Base-by-base conservation (phyloP, 2,888 invertebrate species). In the Caenorhabditis imperialis region DNA sequence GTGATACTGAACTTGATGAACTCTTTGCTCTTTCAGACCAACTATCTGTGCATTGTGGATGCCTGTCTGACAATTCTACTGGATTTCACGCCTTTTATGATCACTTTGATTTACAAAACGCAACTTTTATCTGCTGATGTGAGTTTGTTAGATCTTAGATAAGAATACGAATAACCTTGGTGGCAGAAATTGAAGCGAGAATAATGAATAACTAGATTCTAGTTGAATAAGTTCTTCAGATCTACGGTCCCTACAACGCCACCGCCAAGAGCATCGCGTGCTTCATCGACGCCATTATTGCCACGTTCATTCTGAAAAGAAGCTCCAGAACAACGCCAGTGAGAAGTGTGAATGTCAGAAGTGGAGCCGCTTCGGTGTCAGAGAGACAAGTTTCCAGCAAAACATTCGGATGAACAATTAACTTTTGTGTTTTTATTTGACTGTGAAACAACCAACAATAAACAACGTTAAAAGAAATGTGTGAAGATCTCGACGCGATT, bases 31-130 rank as follows among this genome's bases (percentile, higher is more conserved):
- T n/a, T 63, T 54, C 47, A 63, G 63, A 63, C 63, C 3, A 63
- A 63, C 54, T 63, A 63, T 47, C 40, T 63, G 30, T 63, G 63
- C 63, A 54, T 63, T 38, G 63, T 54, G 23, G 63, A 63, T 33
- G 63, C 63, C n/a, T 47, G 23, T 16, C 54, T 63, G n/a, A 63
- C 63, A 4, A 54, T 63, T 54, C 27, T 63, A 8, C 48, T 63
- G 5, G 63, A 63, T 33, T 63, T 63, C 16, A 47, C 54, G 22
- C 63, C 63, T 33, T 63, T 63, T 48, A 27, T 63, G 47, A 6
- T 63, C 1, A 63, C 63, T 6, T 40, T 63, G 5, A 38, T 63
- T 14, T 63, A 54, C 40, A 54, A 63, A 23, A 63, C 63, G 20
- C 54, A 54, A 38, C 47, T 63, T 47, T 25, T 63, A 16, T 63